Base-by-base conservation (phyloP, 2,113 vertebrate genomes). In the Callospermophilus lateralis region DNA sequence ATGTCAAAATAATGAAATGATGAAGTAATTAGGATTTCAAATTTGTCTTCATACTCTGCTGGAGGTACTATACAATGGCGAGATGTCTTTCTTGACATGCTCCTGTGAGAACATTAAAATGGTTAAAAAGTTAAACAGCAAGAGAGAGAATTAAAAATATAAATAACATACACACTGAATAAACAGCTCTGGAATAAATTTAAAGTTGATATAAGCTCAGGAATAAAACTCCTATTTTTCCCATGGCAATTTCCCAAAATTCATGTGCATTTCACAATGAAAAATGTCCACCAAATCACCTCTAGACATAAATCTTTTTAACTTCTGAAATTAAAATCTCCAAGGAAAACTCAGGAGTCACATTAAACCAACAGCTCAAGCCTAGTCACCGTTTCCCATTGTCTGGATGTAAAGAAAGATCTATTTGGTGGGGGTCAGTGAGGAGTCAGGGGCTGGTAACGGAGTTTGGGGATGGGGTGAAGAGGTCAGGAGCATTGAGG, bases 181-280 rank as follows among this genome's bases (percentile, higher is more conserved):
- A 78, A 95, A 42, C 72, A 89, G 53, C 67, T 85, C 78, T 53
- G 78, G 34, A 93, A 89, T 89, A 89, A 97, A 96, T 72, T 87
- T 78, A 92, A 93, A 76, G 45, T 76, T 87, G 65, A 91, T 86
- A 19, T 73, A 83, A 96, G 55, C 61, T 90, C 88, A 83, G 77
- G 65, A 81, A 63, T 68, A 78, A 26, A 67, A 22, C 22, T 90
- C 45, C 7, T 78, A 16, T 74, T 93, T 84, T 92, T 83, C 79
- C 79, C 39, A 78, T 74, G 81, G 80, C 55, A 94, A 79, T 70
- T 94, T 81, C 48, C 85, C 94, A 83, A 81, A 96, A 94, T 96
- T 89, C 85, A 86, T 77, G 83, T 19, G 6, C 30, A 16, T 90
- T 88, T 97, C 22, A 22, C 68, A 94, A 70, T 85, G 58, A 93